phyloP scores from a whole-genome alignment of 2,113 vertebrate species.

The Dromas ardeola region DNA sequence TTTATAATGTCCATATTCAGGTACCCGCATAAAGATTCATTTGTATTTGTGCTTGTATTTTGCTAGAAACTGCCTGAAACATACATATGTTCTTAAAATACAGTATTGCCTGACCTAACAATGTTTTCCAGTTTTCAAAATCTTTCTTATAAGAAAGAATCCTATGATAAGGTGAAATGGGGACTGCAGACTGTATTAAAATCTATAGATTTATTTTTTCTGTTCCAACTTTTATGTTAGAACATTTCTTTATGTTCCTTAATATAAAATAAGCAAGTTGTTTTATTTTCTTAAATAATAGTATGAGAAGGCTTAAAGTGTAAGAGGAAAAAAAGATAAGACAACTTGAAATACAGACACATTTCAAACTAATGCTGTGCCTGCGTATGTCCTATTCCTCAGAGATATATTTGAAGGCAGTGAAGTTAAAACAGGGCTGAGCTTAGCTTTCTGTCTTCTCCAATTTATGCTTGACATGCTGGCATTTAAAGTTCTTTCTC shows the following conservation, averaged over 20 bases:
- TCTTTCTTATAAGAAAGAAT: neutral
- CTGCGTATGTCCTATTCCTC: neutral
- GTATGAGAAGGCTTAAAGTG: neutral
- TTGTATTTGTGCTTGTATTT: neutral
- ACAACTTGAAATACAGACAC: neutral
- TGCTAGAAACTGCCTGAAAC: neutral
- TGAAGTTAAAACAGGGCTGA: neutral
- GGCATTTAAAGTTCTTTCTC: neutral
- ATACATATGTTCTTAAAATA: neutral
- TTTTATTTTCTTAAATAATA: neutral
- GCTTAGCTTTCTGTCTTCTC: neutral
- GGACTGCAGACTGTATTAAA: neutral
- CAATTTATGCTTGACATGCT: neutral
- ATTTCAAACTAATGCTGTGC: neutral
- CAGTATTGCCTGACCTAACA: neutral
- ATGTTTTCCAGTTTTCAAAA: neutral
- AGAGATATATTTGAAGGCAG: neutral
- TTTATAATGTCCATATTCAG: neutral
- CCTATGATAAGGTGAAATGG: neutral
- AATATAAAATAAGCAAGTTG: neutral
- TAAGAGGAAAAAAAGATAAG: neutral
- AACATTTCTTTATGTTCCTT: neutral
- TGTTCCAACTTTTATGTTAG: neutral
- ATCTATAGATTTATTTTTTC: neutral
- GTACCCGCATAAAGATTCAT: neutral